These are phyloP conservation scores for Pipistrellus pipistrellus DNA, from an alignment of 2,797 vertebrate species.

Conservation along the genomic window DNA sequence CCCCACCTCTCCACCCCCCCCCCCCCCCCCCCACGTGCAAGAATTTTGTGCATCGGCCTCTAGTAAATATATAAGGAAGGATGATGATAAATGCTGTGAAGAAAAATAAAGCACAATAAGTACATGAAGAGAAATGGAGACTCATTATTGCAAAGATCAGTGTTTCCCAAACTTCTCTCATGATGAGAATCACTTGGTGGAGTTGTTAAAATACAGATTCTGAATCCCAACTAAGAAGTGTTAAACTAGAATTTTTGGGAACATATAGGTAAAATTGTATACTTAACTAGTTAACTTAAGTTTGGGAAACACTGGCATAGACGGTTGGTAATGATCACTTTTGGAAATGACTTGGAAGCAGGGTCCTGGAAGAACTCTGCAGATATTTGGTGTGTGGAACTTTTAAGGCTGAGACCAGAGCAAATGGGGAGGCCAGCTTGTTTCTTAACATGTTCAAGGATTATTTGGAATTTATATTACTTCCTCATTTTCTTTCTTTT, in stretches of 20 bases:
- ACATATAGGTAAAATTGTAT: no score
- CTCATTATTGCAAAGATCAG: neutral
- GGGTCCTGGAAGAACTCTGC: neutral
- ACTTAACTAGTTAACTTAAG: no score
- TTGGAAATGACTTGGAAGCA: neutral
- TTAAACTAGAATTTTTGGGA: no score
- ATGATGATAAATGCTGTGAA: neutral
- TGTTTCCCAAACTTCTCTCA: no score
- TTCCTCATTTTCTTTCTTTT: neutral
- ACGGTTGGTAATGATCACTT: neutral
- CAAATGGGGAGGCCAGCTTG: neutral
- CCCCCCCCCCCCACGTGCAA: no score
- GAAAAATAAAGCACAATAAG: neutral
- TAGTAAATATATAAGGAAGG: neutral
- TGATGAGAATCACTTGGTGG: no score
- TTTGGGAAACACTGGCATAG: no score
- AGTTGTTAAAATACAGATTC: no score
- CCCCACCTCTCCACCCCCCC: no score
- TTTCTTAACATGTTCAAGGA: neutral
- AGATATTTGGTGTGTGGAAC: neutral
- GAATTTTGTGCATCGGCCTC: no score
- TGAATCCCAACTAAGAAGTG: no score
- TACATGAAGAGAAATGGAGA: neutral
- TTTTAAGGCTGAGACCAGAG: neutral
- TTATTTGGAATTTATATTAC: neutral